Conservation (phyloP, 2,888 invertebrate species). For the Melieria picta region DNA sequence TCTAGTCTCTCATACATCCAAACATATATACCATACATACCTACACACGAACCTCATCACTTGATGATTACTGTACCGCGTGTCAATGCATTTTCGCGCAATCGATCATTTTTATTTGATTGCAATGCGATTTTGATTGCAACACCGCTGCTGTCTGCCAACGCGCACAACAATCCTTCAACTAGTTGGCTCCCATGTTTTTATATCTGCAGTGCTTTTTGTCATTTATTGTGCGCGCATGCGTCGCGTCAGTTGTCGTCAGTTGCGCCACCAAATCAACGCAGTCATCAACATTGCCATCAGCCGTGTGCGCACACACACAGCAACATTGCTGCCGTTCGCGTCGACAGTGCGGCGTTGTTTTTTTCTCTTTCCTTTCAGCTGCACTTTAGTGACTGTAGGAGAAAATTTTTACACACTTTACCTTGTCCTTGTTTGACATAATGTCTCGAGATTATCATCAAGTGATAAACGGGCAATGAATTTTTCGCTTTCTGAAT, state of each 20-base stretch:
- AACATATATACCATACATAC: too few species aligned
- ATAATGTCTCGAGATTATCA: slow-evolving; percentile 42
- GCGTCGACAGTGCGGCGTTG: too few species aligned
- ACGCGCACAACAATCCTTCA: slow-evolving; percentile 22
- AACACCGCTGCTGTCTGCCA: slow-evolving; percentile 6
- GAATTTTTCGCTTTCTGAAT: slow-evolving; percentile 17
- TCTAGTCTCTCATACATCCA: too few species aligned
- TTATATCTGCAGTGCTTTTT: slow-evolving; percentile 12
- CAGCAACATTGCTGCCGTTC: too few species aligned
- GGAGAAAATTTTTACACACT: slow-evolving; percentile 41
- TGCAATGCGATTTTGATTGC: slow-evolving; percentile 24
- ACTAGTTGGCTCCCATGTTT: slow-evolving; percentile 16
- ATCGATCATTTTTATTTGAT: slow-evolving; percentile 57
- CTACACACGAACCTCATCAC: too few species aligned
- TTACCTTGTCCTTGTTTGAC: slow-evolving; percentile 47
- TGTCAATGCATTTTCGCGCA: slow-evolving; percentile 64
- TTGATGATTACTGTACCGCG: slow-evolving; percentile 39
- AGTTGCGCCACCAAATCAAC: slow-evolving; percentile 27
- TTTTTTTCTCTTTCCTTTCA: too few species aligned
- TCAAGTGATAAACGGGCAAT: slow-evolving; percentile 31
- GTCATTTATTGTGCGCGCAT: slow-evolving; percentile 51
- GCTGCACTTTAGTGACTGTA: neutral
- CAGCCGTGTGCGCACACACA: slow-evolving; percentile 10
- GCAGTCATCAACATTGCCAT: slow-evolving; percentile 41
- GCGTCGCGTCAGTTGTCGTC: slow-evolving; percentile 43